A percentile compares a stretch with the other conserved stretches of the same genome.
Conservation (phyloP, 2,113 vertebrate genomes). For the Salvelinus alpinus region DNA sequence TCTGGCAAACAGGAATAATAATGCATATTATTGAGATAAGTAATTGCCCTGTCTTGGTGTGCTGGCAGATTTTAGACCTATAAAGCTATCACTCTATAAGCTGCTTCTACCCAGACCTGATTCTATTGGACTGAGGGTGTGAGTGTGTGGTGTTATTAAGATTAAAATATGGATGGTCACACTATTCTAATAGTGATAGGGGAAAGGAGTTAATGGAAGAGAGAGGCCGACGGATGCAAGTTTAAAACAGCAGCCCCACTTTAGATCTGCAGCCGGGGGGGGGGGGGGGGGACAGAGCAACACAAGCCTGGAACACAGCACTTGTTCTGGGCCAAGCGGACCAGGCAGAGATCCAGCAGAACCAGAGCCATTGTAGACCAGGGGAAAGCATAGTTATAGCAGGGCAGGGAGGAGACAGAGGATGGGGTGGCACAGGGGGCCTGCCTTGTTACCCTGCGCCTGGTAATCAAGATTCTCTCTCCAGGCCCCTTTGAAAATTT, state of each 20-base stretch:
- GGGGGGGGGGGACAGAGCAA: not conserved
- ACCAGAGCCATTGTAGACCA: not conserved
- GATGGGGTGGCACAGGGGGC: not conserved
- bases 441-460: not conserved
- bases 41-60: constrained; percentile 65
- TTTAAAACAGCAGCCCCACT: not conserved
- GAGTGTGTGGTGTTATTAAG: constrained; percentile 31
- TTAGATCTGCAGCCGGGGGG: not conserved
- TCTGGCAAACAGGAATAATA: constrained; percentile 65
- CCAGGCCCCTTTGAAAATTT: constrained; percentile 5
- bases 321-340: too few species aligned
- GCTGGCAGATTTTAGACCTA: constrained; percentile 40
- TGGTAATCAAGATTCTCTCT: too few species aligned
- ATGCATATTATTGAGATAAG: constrained; percentile 64
- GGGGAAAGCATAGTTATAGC: too few species aligned
- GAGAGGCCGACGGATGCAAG: not conserved
- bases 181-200: constrained; percentile 31
- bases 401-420: not conserved
- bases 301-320: not conserved
- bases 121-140: constrained; percentile 38
- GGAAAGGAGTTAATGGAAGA: constrained; percentile 51
- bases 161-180: constrained; percentile 36
- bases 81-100: not conserved
- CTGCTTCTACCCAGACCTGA: constrained; percentile 15
- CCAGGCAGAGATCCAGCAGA: not conserved